phyloP scores from a whole-genome alignment of 2,888 invertebrate genomes.

The Xestoiulus laeticollis region DNA sequence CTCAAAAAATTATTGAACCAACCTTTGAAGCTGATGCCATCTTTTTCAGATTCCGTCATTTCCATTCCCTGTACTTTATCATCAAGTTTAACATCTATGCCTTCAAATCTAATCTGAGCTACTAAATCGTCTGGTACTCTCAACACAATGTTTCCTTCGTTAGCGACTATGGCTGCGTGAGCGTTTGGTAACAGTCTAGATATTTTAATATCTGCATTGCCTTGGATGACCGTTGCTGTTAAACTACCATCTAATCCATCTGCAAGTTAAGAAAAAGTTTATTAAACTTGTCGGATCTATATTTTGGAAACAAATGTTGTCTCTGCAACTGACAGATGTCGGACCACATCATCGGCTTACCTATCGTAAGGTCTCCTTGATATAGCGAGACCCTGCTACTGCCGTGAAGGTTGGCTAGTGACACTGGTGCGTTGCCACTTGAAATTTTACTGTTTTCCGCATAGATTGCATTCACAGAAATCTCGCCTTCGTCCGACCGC shows the following conservation, averaged over 20 bases:
- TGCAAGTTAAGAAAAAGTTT: neutral
- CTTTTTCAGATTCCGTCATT: neutral
- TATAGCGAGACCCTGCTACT: slow-evolving; percentile 43
- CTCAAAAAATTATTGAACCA: neutral
- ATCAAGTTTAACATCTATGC: slow-evolving; percentile 3
- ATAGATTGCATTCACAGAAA: slow-evolving; percentile 54
- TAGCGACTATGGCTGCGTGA: neutral
- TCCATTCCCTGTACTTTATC: neutral
- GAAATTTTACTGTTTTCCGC: slow-evolving; percentile 23
- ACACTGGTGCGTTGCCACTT: slow-evolving; percentile 33
- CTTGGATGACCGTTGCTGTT: slow-evolving; percentile 46
- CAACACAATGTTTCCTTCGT: slow-evolving; percentile 16
- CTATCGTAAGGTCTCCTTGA: slow-evolving; percentile 51
- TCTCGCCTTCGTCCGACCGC: slow-evolving; percentile 50
- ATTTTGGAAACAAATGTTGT: no score
- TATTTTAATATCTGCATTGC: slow-evolving; percentile 52
- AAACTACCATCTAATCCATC: slow-evolving; percentile 54
- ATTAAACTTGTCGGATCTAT: no score
- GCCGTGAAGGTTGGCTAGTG: slow-evolving; percentile 53
- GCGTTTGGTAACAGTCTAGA: slow-evolving; percentile 10
- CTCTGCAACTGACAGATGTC: no score
- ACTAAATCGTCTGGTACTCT: slow-evolving; percentile 11
- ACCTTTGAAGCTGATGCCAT: slow-evolving; percentile 36
- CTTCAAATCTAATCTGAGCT: slow-evolving; percentile 36
- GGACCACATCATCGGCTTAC: slow-evolving; percentile 30